Conservation (phyloP, 2,113 vertebrate genomes). For the Phoenicopterus ruber region DNA sequence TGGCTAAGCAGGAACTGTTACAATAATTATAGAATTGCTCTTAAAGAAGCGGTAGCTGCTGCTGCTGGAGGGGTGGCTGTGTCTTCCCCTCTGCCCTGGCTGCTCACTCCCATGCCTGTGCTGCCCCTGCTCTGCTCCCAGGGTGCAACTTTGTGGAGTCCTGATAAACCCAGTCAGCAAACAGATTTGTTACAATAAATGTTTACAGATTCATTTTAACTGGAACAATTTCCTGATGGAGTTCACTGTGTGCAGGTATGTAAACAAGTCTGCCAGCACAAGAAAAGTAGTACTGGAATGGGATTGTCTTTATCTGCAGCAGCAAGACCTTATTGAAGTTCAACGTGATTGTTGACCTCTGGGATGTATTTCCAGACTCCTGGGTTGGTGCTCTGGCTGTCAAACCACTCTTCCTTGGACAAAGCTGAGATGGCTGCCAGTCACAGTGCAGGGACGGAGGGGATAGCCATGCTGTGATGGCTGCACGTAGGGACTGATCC, state of each 20-base stretch:
- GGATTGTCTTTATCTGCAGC: not conserved
- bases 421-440: not conserved
- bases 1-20: not conserved
- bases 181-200: not conserved
- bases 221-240: not conserved
- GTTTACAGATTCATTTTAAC: not conserved
- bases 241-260: not conserved
- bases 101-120: not conserved
- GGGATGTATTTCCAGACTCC: not conserved
- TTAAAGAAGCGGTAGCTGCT: not conserved
- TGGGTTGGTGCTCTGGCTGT: not conserved
- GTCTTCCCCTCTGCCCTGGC: not conserved
- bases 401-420: not conserved
- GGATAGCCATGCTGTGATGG: not conserved
- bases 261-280: not conserved
- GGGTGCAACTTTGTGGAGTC: not conserved
- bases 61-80: not conserved
- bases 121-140: fast-evolving
- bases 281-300: not conserved
- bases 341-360: not conserved
- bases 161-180: not conserved
- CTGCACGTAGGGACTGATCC: fast-evolving
- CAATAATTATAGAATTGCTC: not conserved
- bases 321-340: not conserved
- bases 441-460: not conserved